These are phyloP conservation scores for Rhyacophila evoluta DNA, from an alignment of 2,888 invertebrate species.

Conservation along the genomic window DNA sequence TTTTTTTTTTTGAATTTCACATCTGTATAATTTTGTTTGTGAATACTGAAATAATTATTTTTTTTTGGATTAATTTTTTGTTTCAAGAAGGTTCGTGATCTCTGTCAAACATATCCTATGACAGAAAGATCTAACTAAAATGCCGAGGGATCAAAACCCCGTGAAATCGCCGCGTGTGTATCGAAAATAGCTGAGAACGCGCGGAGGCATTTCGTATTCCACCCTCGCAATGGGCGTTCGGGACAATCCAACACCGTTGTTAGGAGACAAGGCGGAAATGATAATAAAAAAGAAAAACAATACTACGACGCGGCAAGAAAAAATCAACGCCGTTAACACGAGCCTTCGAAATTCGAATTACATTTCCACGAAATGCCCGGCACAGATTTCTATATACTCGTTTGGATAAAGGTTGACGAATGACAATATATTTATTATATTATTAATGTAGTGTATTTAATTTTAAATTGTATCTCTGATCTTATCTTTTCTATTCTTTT, in stretches of 20 bases:
- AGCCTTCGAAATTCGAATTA: background rate
- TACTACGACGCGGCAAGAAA: constrained; percentile 18
- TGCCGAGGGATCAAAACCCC: background rate
- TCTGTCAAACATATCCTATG: no score
- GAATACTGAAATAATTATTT: no score
- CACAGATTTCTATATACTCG: background rate
- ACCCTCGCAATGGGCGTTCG: constrained; percentile 12
- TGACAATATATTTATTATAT: no score
- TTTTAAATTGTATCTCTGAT: no score
- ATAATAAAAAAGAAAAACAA: constrained; percentile 14
- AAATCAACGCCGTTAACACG: constrained; percentile 18
- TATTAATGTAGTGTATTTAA: no score
- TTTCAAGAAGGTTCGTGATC: no score
- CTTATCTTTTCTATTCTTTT: no score
- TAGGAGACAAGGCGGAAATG: constrained; percentile 18
- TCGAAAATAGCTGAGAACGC: background rate
- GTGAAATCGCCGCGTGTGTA: background rate
- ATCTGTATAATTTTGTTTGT: no score
- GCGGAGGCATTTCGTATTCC: background rate
- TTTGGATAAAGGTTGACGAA: background rate
- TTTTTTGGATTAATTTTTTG: no score
- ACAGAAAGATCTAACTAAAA: no score
- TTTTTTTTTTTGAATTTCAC: no score
- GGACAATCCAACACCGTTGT: constrained; percentile 22
- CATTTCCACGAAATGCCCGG: background rate